phyloP scores from a whole-genome alignment of 2,797 vertebrate genomes.

The Rhinoraja longicauda region DNA sequence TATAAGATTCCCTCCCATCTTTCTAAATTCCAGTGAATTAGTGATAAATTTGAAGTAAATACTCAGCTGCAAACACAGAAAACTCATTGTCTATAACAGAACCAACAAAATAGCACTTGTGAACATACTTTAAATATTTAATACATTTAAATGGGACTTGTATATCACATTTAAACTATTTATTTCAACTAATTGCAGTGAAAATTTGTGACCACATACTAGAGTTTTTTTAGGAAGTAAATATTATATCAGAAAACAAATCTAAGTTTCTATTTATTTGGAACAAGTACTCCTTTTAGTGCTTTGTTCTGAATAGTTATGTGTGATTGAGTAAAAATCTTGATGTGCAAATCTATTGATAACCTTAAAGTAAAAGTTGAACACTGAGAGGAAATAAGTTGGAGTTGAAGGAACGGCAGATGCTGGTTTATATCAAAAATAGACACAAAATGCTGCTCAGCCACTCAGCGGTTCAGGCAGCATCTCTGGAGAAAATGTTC shows the following conservation, averaged over 20 bases:
- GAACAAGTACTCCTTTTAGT: neutral
- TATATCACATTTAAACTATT: neutral
- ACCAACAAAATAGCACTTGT: neutral
- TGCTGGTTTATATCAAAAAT: no score
- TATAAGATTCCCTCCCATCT: no score
- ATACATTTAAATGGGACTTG: neutral
- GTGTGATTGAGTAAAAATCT: neutral
- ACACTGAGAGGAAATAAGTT: neutral
- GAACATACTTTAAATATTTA: slow-evolving; percentile 9
- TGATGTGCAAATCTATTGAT: neutral
- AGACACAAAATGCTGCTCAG: no score
- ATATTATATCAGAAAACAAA: neutral
- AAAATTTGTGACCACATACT: neutral
- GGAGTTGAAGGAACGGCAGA: no score
- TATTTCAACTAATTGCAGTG: neutral
- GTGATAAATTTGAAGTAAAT: neutral
- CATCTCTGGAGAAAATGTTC: no score
- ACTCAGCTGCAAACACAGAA: neutral
- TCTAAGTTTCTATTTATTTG: neutral
- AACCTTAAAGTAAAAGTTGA: neutral
- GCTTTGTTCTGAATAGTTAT: neutral
- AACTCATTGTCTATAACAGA: neutral
- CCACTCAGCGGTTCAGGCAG: no score
- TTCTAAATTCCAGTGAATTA: neutral
- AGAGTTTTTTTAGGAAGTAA: no score